Evolutionary conservation across 1,140 invertebrate species (phyloP).

Genomic region (Leguminivora glycinivorella): DNA sequence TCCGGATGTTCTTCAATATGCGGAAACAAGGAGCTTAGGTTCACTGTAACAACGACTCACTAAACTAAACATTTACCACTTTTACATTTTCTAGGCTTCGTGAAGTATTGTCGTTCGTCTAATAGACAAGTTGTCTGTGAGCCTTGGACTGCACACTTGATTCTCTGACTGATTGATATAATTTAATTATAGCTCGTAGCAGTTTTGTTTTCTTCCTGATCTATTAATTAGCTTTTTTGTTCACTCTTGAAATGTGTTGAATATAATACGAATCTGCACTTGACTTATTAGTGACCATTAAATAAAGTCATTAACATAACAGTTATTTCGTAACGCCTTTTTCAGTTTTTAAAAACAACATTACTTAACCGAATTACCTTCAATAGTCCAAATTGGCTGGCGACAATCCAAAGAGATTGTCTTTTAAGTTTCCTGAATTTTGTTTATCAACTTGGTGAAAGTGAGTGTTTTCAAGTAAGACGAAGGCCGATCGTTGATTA

Average conservation of each 20-base stretch:
- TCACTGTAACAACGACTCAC: too few relatives aligned
- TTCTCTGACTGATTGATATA: constrained; percentile 68
- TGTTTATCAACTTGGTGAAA: constrained; percentile 65
- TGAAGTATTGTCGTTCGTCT: background rate
- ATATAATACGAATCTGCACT: background rate
- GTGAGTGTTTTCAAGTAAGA: constrained; percentile 42
- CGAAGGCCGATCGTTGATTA: constrained; percentile 48
- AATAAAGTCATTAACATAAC: constrained; percentile 19
- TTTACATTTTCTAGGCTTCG: too few relatives aligned
- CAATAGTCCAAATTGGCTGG: constrained; percentile 47
- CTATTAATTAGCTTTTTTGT: constrained; percentile 37
- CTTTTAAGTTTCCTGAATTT: constrained; percentile 60
- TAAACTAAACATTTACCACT: too few relatives aligned
- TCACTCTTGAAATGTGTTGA: background rate
- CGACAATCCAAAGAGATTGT: constrained; percentile 54
- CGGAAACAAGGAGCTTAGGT: too few relatives aligned
- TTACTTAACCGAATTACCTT: constrained; percentile 53
- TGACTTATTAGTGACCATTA: background rate
- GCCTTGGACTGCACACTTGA: constrained; percentile 51
- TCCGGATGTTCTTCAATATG: too few relatives aligned
- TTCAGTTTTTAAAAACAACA: constrained; percentile 24
- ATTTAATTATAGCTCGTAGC: constrained; percentile 60
- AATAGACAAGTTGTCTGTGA: background rate
- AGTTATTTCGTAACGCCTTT: constrained; percentile 3
- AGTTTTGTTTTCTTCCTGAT: constrained; percentile 32